Base-by-base conservation (phyloP, 2,888 invertebrate genomes). In the Synergus japonicus region DNA sequence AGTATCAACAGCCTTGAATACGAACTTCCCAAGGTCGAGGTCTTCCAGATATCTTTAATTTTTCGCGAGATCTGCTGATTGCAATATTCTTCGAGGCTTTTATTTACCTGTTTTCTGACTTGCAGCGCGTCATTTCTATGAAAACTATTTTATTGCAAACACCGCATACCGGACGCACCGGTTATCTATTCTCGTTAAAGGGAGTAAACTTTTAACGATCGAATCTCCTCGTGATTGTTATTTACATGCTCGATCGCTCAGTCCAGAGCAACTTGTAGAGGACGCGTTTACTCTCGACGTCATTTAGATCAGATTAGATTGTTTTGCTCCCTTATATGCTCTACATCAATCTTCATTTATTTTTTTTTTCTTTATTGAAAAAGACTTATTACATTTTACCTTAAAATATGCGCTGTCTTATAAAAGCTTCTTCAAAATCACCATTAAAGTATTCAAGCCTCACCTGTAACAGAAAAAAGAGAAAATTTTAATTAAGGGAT, bases 81-180 rank as follows among this genome's bases (percentile, higher is more conserved):
- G 73, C 4, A n/a, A 73, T 37, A 73, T 73, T 54, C 73, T 73
- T 54, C 37, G 54, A 54, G 37, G 22, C 15, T 49, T 37, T 69
- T 29, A 69, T 73, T 73, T 73, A 73, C 73, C 54, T 54, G 54
- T 54, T 73, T 73, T 15, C n/a, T 73, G 37, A 73, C 54, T 73
- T 37, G 12, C 54, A 37, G 54, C n/a, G 73, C 54, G 73, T 73
- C 73, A 73, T 73, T 73, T 73, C 37, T 54, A 54, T 73, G 73
- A 73, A 73, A 73, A 73, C n/a, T 73, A 73, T 73, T 73, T 73
- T 54, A 73, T 73, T 54, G 73, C 73, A 54, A 49, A 54, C 54
- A 37, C 37, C 8, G 54, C 73, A 54, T 73, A 54, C 73, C 73
- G n/a, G 73, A 73, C 73, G 9, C 41, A 73, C 73, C 73, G 73